Evolutionary conservation across 2,888 invertebrate species (phyloP).

Genomic region (Diloba caeruleocephala): DNA sequence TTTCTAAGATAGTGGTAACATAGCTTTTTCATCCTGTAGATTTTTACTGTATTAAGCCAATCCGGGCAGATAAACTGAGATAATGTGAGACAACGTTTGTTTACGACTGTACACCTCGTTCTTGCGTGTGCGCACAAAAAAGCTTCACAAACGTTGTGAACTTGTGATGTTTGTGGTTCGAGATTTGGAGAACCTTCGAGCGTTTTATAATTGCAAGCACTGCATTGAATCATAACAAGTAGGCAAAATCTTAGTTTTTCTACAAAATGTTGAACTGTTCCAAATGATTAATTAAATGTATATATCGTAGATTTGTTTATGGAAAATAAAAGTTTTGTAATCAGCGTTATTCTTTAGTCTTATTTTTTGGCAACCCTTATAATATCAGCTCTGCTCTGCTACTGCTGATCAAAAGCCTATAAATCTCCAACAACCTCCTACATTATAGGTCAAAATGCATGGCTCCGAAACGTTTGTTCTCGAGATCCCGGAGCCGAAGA

Average conservation of each 20-base stretch:
- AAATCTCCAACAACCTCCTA: too few species aligned
- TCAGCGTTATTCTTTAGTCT: slow-evolving; percentile 39
- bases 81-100: slow-evolving; percentile 47
- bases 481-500: too few species aligned
- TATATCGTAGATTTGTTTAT: slow-evolving; percentile 65
- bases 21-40: slow-evolving; percentile 44
- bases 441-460: too few species aligned
- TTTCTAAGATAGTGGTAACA: slow-evolving; percentile 10
- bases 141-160: slow-evolving; percentile 21
- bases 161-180: slow-evolving; percentile 9
- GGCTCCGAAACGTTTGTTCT: too few species aligned
- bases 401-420: too few species aligned
- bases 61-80: too few species aligned
- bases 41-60: slow-evolving; percentile 20
- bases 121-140: slow-evolving; percentile 14
- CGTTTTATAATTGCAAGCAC: not conserved
- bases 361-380: slow-evolving; percentile 22
- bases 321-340: slow-evolving; percentile 73
- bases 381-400: too few species aligned
- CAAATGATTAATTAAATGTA: slow-evolving; percentile 33
- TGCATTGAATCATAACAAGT: slow-evolving; percentile 12
- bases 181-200: not conserved
- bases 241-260: slow-evolving; percentile 46
- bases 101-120: slow-evolving; percentile 53
- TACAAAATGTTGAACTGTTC: slow-evolving; percentile 52